These are phyloP conservation scores for Rhopilema esculentum DNA, from an alignment of 30 jellyfish, hydroid and myxozoan genomes.

Conservation along the genomic window DNA sequence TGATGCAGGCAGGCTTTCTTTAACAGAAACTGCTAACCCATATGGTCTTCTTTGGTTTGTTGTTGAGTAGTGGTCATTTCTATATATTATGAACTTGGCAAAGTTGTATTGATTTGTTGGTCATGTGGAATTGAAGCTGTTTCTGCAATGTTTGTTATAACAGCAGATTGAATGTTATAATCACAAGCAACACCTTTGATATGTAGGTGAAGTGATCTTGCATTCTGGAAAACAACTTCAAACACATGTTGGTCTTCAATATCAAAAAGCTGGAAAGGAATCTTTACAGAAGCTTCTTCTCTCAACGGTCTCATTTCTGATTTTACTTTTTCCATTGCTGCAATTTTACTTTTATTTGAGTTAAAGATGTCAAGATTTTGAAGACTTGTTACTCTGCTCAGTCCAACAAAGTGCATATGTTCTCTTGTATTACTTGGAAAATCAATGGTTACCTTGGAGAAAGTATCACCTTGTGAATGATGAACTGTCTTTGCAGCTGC, in stretches of 20 bases:
- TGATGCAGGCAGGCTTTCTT: background rate
- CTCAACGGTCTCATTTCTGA: slow-evolving; percentile 36
- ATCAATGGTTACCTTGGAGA: background rate
- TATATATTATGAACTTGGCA: background rate
- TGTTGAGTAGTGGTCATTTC: slow-evolving; percentile 6
- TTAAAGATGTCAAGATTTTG: background rate
- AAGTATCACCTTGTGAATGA: no score
- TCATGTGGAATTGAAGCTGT: no score
- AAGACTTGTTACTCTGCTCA: slow-evolving; percentile 19
- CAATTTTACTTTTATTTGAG: background rate
- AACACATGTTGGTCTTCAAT: background rate
- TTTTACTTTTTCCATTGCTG: slow-evolving; percentile 15
- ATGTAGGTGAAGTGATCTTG: slow-evolving; percentile 20
- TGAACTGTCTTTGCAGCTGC: no score
- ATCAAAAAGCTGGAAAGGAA: background rate
- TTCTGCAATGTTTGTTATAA: slow-evolving; percentile 26
- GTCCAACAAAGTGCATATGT: slow-evolving; percentile 49
- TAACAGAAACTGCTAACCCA: slow-evolving; percentile 23
- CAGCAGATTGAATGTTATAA: slow-evolving; percentile 16
- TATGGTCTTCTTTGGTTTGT: background rate
- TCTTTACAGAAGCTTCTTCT: background rate
- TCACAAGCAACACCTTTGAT: slow-evolving; percentile 4
- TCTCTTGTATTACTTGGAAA: slow-evolving; percentile 13
- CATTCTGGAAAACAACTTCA: slow-evolving; percentile 16
- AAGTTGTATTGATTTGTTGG: background rate